phyloP scores from a whole-genome alignment of 1,140 invertebrate genomes.

The Diabrotica virgifera region DNA sequence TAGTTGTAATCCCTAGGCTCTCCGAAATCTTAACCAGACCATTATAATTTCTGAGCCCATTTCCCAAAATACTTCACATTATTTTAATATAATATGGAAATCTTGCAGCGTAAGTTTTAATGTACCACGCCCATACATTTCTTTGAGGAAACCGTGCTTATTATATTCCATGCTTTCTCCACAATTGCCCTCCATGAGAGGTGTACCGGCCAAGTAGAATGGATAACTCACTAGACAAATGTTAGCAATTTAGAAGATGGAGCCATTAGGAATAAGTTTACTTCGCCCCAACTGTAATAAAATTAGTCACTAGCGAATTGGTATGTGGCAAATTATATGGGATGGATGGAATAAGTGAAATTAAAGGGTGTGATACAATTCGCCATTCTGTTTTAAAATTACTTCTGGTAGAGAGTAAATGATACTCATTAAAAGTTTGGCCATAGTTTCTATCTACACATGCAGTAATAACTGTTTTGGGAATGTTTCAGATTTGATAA shows the following conservation, averaged over 20 bases:
- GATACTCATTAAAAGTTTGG: too few species aligned
- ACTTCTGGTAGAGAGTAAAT: too few species aligned
- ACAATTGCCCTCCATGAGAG: not conserved
- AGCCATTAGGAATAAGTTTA: not conserved
- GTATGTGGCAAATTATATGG: not conserved
- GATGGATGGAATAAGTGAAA: not conserved
- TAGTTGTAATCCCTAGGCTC: too few species aligned
- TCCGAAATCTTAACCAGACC: too few species aligned
- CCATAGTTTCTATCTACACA: too few species aligned
- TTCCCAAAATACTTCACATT: not conserved
- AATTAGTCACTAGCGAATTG: constrained; percentile 1
- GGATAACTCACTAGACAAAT: not conserved
- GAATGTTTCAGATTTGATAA: too few species aligned
- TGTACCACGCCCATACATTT: not conserved
- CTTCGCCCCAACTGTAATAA: constrained; percentile 2
- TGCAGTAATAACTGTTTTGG: too few species aligned
- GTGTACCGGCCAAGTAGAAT: not conserved
- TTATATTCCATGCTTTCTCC: not conserved
- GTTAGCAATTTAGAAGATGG: constrained; percentile 2
- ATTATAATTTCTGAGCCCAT: too few species aligned
- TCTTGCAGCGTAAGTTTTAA: not conserved
- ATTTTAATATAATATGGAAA: not conserved
- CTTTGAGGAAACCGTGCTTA: not conserved
- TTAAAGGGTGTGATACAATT: not conserved
- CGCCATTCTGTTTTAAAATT: too few species aligned